Conservation (phyloP, 2,113 vertebrate genomes). For the Emydocephalus ijimae region DNA sequence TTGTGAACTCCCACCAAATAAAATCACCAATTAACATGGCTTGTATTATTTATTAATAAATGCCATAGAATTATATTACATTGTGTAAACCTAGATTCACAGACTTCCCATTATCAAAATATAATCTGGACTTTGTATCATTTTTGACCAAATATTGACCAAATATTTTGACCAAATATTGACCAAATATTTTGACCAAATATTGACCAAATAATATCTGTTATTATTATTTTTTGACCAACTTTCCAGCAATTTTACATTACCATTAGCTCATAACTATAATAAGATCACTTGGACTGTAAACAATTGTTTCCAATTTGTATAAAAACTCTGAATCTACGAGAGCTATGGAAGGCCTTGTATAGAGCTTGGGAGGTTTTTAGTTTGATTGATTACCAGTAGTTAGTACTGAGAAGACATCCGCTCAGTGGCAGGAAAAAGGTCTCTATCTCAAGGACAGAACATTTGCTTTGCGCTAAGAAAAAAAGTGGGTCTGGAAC, state of each 20-base stretch:
- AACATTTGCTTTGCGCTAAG: not conserved
- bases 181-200: constrained; percentile 21
- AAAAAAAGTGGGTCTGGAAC: not conserved
- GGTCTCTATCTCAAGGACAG: not conserved
- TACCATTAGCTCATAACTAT: not conserved
- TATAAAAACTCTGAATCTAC: not conserved
- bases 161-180: constrained; percentile 3
- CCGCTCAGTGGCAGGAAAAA: not conserved
- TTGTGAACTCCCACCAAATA: not conserved
- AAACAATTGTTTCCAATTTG: not conserved
- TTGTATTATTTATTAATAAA: not conserved
- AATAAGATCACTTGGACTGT: not conserved
- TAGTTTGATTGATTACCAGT: not conserved
- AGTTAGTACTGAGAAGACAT: not conserved
- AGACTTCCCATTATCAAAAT: constrained; percentile 1
- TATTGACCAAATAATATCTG: not conserved
- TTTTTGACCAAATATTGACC: not conserved
- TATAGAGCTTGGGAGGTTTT: not conserved
- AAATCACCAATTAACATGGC: not conserved
- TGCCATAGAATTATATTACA: not conserved
- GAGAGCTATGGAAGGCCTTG: not conserved
- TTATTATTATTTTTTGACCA: constrained; percentile 34
- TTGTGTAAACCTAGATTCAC: not conserved
- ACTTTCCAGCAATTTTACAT: not conserved
- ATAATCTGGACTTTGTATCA: not conserved